Evolutionary conservation across 2,113 vertebrate species (phyloP).

Genomic region (Oryzias melastigma): DNA sequence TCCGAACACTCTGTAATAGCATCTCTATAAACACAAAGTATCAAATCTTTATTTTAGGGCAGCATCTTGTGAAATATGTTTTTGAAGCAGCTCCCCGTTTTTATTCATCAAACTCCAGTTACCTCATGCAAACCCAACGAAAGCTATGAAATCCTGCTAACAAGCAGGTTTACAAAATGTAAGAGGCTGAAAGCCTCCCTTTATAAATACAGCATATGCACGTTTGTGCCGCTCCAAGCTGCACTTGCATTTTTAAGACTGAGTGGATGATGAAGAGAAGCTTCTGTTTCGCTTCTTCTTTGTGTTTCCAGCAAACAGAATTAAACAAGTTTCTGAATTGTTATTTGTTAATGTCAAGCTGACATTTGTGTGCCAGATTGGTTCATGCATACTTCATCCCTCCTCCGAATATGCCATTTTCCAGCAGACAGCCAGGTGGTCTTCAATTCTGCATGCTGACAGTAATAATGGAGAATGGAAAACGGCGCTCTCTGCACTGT

Average conservation of each 20-base stretch:
- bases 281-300: too few species aligned
- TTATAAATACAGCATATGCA: background rate
- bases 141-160: too few species aligned
- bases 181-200: too few species aligned
- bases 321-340: constrained; percentile 33
- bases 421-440: constrained; percentile 54
- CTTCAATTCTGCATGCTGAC: constrained; percentile 49
- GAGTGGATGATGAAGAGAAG: too few species aligned
- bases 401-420: constrained; percentile 31
- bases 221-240: background rate
- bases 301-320: background rate
- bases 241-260: background rate
- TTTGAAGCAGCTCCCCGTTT: too few species aligned
- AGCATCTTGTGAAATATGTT: too few species aligned
- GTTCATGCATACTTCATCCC: constrained; percentile 18
- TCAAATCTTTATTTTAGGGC: too few species aligned
- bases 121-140: too few species aligned
- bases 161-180: too few species aligned
- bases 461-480: constrained; percentile 36
- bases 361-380: constrained; percentile 51
- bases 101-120: too few species aligned
- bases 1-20: too few species aligned
- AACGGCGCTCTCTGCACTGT: constrained; percentile 26
- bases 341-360: constrained; percentile 42
- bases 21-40: too few species aligned